Evolutionary conservation across 2,888 invertebrate genomes (phyloP), one percentile per base, ranked within the genome.

Genomic region (Drosophila anomalata): DNA sequence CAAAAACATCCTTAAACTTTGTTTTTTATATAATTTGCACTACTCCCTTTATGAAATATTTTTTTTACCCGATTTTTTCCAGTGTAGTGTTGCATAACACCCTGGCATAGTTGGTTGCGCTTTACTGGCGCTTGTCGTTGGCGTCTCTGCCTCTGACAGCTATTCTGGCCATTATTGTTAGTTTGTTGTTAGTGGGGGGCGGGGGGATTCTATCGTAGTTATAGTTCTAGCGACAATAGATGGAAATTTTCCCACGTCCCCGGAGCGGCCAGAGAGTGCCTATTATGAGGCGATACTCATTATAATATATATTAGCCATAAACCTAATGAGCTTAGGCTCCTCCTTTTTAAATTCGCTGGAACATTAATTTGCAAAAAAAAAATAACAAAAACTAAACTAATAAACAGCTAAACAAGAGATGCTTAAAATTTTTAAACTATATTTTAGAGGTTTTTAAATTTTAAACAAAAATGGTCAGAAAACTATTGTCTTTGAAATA

Each of bases 171-270:
- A 14, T 22, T 48, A 22, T 76, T 78, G 73, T 4, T 22, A 22
- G 44, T 22, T 22, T 22, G 44, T 44, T 42, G 42, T 9, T 42
- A 6, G 14, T 41, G 41, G 22, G 22, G 22, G 22, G 2, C 4
- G 22, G 22, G 22, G 22, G 22, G 22, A 20, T 42, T 44, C 22
- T 20, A 42, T 42, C 42, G 9, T 8, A n/a, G n/a, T 42, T 41
- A 76, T 77, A 36, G 84, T 83, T 79, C 79, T 80, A 83, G 80
- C 73, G 75, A 81, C 79, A 80, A 82, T 67, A 70, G 76, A 73
- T 57, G 54, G 65, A 69, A 72, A 73, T 53, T 73, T 81, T 81
- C 80, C 80, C 80, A 81, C 80, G 79, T 80, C 65, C 52, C 55
- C 51, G 71, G 20, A 48, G 33, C 59, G 20, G 20, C 48, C 46